phyloP scores from a whole-genome alignment of 2,888 invertebrate genomes.

The Cerastoderma edule region DNA sequence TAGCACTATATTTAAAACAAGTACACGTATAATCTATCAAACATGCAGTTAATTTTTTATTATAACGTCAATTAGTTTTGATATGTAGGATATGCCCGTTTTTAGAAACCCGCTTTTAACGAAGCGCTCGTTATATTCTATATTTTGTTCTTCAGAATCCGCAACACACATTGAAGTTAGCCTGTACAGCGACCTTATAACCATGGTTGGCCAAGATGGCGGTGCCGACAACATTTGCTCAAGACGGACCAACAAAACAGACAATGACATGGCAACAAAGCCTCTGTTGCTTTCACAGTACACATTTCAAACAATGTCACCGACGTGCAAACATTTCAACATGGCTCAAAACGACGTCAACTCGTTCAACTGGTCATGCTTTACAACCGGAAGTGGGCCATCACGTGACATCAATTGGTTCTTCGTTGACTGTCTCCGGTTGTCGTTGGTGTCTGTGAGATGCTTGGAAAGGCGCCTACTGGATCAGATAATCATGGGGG shows the following conservation, averaged over 20 bases:
- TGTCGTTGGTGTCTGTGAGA: slow-evolving; percentile 2
- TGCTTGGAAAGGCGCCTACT: slow-evolving; percentile 14
- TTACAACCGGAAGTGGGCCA: slow-evolving; percentile 28
- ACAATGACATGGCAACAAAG: not conserved
- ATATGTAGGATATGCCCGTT: no score
- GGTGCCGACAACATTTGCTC: not conserved
- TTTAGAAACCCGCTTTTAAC: no score
- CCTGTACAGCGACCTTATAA: slow-evolving; percentile 16
- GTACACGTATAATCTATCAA: no score
- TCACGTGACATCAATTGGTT: slow-evolving; percentile 44
- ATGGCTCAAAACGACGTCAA: not conserved
- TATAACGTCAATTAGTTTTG: no score
- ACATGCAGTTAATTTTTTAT: no score
- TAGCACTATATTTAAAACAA: no score
- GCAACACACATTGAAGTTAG: not conserved
- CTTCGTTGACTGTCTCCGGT: slow-evolving; percentile 30
- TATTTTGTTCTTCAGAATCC: not conserved
- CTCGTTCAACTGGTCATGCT: slow-evolving; percentile 38
- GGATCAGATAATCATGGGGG: not conserved
- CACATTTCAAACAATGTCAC: not conserved
- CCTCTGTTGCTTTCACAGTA: not conserved
- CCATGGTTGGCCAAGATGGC: not conserved
- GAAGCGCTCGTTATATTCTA: no score
- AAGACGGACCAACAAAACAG: not conserved
- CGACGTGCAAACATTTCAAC: not conserved